phyloP scores from a whole-genome alignment of 2,797 vertebrate genomes.

The Enoplosus armatus region DNA sequence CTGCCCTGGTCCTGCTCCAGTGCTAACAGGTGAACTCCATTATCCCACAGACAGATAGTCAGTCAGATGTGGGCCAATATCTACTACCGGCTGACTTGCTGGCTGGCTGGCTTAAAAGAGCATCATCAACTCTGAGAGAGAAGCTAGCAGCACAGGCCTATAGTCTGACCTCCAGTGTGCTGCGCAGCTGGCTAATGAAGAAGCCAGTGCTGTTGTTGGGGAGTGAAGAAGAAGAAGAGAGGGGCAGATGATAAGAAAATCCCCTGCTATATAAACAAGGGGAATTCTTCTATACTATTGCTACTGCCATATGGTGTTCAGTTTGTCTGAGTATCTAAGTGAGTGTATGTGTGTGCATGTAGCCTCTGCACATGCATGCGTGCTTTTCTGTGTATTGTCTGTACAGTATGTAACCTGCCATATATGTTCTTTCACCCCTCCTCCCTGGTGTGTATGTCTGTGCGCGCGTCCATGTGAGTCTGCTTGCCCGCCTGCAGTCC shows the following conservation, averaged over 20 bases:
- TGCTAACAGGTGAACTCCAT: conserved; percentile 84
- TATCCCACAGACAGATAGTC: conserved; percentile 76
- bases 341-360: conserved; percentile 11
- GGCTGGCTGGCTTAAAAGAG: conserved; percentile 73
- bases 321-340: conserved; percentile 33
- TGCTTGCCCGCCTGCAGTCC: conserved; percentile 62
- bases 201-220: conserved; percentile 36
- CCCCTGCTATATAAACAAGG: conserved; percentile 49
- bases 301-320: conserved; percentile 69
- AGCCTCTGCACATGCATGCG: conserved; percentile 11
- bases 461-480: conserved; percentile 56
- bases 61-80: conserved; percentile 75
- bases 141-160: conserved; percentile 50
- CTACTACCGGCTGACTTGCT: conserved; percentile 67
- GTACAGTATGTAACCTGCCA: conserved; percentile 49
- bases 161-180: conserved; percentile 45
- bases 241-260: conserved; percentile 61
- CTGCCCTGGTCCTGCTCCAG: conserved; percentile 82
- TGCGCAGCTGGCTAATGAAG: conserved; percentile 56
- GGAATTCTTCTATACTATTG: conserved; percentile 44
- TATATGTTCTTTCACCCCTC: conserved; percentile 15
- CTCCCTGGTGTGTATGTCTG: not conserved
- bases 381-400: conserved; percentile 31
- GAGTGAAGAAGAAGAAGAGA: conserved; percentile 42
- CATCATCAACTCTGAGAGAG: conserved; percentile 51